Evolutionary conservation across 1,140 invertebrate species (phyloP), one percentile per base, ranked within the genome.

Genomic region (Popillia japonica): DNA sequence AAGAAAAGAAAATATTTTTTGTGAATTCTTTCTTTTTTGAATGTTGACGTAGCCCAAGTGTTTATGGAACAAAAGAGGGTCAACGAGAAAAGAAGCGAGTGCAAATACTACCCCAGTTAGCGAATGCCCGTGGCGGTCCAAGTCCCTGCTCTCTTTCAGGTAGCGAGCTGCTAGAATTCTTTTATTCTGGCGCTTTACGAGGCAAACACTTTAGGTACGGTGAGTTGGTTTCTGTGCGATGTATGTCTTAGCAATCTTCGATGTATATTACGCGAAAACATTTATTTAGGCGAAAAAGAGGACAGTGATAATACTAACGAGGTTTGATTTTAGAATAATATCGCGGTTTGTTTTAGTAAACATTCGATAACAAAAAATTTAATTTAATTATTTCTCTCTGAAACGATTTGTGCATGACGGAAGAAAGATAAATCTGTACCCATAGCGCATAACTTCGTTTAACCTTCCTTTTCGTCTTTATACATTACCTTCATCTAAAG

Each of bases 41-140:
- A 64, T 20, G 61, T 23, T 11, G 7, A 22, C 61, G 23, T 10
- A 27, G 61, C 20, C 17, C 10, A 64, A 64, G 61, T 22, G 61
- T 64, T 64, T 64, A 64, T 64, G 61, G 61, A 64, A 64, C 17
- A 64, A 64, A 64, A 64, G 61, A 64, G 61, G 61, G 61, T 64
- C 61, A 64, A 64, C 17, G 61, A 64, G 17, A 64, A 64, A 64
- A 8, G 61, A 64, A 64, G 61, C 61, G 61, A 64, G 6, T 27
- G 61, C 61, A 64, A 64, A 17, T 22, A 0, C 17, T 64, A 64
- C 61, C 61, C 61, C 61, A 64, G 17, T 64, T 27, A 20, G 20
- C 61, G 17, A 64, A 64, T 64, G 61, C 61, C 61, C 6, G 20
- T 22, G 61, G 61, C 61, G 61, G 10, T 64, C 10, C 61, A 64